Percentiles rank a stretch among this genome's conserved stretches.
Evolutionary conservation across 2,888 invertebrate species (phyloP).

Genomic region (Xestobium rufovillosum): DNA sequence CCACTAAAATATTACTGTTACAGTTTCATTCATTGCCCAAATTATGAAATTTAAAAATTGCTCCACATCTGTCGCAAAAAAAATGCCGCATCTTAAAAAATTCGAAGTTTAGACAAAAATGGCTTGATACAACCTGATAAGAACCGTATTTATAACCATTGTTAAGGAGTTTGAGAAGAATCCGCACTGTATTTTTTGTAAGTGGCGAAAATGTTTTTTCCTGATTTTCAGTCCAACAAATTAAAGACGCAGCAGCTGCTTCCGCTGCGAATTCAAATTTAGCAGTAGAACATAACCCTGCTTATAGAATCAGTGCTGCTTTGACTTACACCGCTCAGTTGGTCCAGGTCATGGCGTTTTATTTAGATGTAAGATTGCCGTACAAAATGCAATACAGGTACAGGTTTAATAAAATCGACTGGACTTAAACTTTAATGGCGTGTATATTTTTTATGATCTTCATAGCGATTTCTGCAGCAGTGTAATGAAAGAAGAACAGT

Average conservation of each 20-base stretch:
- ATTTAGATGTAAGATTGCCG: slow-evolving; percentile 75
- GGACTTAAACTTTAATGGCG: no score
- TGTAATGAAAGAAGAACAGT: slow-evolving; percentile 63
- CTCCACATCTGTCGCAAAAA: no score
- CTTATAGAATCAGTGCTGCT: slow-evolving; percentile 70
- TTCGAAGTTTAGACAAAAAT: no score
- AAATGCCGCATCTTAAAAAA: no score
- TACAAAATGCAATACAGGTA: slow-evolving; percentile 63
- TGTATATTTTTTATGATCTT: slow-evolving; percentile 28
- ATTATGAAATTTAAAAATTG: no score
- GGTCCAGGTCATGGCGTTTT: slow-evolving; percentile 71
- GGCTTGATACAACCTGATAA: no score
- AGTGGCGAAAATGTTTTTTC: slow-evolving; percentile 8
- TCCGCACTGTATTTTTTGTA: slow-evolving; percentile 1
- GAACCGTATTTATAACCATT: no score
- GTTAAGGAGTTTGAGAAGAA: no score
- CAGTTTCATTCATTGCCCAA: no score
- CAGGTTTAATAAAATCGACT: no score
- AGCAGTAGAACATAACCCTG: slow-evolving; percentile 57
- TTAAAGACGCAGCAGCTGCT: slow-evolving; percentile 44
- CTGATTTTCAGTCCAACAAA: slow-evolving; percentile 47
- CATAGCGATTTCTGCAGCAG: slow-evolving; percentile 74
- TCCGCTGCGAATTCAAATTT: slow-evolving; percentile 46
- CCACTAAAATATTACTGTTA: no score
- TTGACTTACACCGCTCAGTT: slow-evolving; percentile 82